A percentile compares a stretch with the other conserved stretches of the same genome.
Evolutionary conservation across 1,140 invertebrate species (phyloP).

Genomic region (Luehdorfia chinensis): DNA sequence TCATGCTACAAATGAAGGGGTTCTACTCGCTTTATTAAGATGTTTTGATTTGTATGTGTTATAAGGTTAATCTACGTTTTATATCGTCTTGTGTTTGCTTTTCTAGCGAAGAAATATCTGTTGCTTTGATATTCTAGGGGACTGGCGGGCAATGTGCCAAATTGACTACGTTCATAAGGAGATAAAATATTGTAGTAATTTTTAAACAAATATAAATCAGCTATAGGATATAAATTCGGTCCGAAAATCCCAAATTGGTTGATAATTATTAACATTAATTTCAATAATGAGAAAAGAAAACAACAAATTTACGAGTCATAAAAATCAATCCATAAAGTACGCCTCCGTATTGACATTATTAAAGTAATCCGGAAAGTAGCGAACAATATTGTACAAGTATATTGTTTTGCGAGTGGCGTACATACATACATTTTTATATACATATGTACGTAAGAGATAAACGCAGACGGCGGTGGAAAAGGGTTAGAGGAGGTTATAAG

Average conservation of each 20-base stretch:
- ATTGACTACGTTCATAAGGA: constrained; percentile 58
- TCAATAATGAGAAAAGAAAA: constrained; percentile 25
- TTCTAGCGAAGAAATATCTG: constrained; percentile 49
- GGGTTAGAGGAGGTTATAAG: constrained; percentile 50
- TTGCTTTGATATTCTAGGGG: constrained; percentile 54
- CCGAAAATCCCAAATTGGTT: constrained; percentile 16
- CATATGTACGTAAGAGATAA: constrained; percentile 62
- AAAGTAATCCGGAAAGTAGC: constrained; percentile 31
- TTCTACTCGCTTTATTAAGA: too few relatives aligned
- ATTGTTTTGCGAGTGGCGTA: constrained; percentile 36
- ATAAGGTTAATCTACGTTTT: constrained; percentile 69
- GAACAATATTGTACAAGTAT: constrained; percentile 36
- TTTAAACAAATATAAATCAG: constrained; percentile 47
- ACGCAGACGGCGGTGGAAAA: constrained; percentile 47
- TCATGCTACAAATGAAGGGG: too few relatives aligned
- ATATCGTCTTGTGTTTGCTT: constrained; percentile 67
- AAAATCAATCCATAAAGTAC: constrained; percentile 21
- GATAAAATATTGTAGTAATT: constrained; percentile 46
- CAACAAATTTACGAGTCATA: constrained; percentile 14
- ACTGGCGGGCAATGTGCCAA: constrained; percentile 60
- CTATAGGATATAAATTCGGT: constrained; percentile 18
- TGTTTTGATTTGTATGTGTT: too few relatives aligned
- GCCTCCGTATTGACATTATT: constrained; percentile 5
- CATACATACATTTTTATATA: constrained; percentile 34
- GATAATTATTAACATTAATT: constrained; percentile 16